Percentiles rank a stretch among this genome's conserved stretches.
phyloP scores from a whole-genome alignment of 1,140 invertebrate genomes.

The Rhyzopertha dominica region DNA sequence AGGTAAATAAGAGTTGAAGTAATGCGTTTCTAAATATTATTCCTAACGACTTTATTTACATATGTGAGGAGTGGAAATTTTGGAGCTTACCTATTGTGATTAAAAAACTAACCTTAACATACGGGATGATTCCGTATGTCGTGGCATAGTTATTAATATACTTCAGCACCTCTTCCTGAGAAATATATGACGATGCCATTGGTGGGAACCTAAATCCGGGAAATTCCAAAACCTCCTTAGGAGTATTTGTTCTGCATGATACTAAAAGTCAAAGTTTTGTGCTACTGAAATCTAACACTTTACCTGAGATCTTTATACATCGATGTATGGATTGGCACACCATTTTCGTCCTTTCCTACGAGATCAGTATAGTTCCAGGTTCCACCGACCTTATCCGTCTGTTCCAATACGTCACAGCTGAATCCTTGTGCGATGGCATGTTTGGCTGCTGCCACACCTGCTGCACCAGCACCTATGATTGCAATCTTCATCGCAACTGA shows the following conservation, averaged over 20 bases:
- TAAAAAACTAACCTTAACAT: conserved; percentile 38
- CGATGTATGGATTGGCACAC: conserved; percentile 59
- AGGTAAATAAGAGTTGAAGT: too few relatives aligned
- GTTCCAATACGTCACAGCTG: conserved; percentile 55
- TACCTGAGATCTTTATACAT: conserved; percentile 56
- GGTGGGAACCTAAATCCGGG: conserved; percentile 58
- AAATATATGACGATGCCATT: conserved; percentile 51
- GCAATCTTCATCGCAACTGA: conserved; percentile 55
- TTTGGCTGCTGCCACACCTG: conserved; percentile 65
- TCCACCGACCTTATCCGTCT: conserved; percentile 59
- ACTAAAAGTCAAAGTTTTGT: too few relatives aligned
- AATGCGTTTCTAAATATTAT: too few relatives aligned
- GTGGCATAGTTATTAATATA: conserved; percentile 52
- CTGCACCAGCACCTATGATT: conserved; percentile 74
- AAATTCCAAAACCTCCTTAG: conserved; percentile 71
- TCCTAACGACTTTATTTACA: too few relatives aligned
- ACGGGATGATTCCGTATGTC: conserved; percentile 39
- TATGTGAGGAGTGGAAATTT: too few relatives aligned
- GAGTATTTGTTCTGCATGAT: conserved; percentile 69
- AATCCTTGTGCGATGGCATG: conserved; percentile 49
- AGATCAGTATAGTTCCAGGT: conserved; percentile 65
- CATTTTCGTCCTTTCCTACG: conserved; percentile 53
- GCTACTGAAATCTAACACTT: too few relatives aligned
- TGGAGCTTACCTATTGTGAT: too few relatives aligned
- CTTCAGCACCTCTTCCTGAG: conserved; percentile 55